phyloP scores from a whole-genome alignment of 2,797 vertebrate species.

The Nothura maculosa region DNA sequence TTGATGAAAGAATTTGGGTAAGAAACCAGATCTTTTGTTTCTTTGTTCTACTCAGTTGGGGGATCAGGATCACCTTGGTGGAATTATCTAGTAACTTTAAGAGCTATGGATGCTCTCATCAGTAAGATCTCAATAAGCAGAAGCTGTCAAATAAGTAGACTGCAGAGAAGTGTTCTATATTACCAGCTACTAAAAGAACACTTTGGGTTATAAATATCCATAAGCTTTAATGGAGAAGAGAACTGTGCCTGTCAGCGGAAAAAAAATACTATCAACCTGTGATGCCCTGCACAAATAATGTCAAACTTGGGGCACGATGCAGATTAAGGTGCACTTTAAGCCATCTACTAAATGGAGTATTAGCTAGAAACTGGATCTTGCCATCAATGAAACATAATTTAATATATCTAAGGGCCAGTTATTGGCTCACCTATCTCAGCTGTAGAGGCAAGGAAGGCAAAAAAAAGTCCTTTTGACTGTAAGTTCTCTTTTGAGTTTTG shows the following conservation, averaged over 20 bases:
- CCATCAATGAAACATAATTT: constrained; percentile 62
- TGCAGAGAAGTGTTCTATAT: constrained; percentile 46
- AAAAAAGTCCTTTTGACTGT: not conserved
- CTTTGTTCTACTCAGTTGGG: not conserved
- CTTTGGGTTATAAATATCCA: constrained; percentile 59
- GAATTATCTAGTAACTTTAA: constrained; percentile 25
- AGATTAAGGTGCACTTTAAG: constrained; percentile 73
- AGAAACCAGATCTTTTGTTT: not conserved
- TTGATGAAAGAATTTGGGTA: not conserved
- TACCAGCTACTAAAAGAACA: constrained; percentile 50
- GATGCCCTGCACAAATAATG: constrained; percentile 67
- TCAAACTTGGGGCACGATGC: constrained; percentile 63
- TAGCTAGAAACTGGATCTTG: constrained; percentile 59
- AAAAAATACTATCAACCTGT: constrained; percentile 62
- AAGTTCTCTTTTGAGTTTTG: constrained; percentile 7
- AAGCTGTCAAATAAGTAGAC: constrained; percentile 38
- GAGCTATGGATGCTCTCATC: constrained; percentile 7
- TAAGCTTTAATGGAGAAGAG: constrained; percentile 63
- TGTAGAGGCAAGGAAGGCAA: not conserved
- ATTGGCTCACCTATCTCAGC: constrained; percentile 33
- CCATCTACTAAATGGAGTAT: constrained; percentile 61
- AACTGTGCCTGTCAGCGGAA: constrained; percentile 53
- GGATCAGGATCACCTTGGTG: not conserved
- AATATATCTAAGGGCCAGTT: constrained; percentile 49
- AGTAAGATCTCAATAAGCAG: constrained; percentile 13